A percentile compares a stretch with the other conserved stretches of the same genome.
These are phyloP conservation scores for Ameiurus melas DNA, from an alignment of 2,113 vertebrate genomes.

Conservation along the genomic window DNA sequence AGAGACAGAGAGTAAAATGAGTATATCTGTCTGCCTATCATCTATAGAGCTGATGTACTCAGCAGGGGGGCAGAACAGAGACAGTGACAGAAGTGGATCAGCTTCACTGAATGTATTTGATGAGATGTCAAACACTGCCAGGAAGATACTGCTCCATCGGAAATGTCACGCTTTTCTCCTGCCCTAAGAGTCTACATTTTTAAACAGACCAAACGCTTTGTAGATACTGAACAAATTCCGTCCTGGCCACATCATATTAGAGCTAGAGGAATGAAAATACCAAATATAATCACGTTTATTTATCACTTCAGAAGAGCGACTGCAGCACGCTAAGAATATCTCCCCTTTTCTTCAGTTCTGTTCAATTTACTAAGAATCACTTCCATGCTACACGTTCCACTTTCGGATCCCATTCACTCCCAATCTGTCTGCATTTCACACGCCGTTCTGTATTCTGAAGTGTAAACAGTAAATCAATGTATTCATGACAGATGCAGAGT, in stretches of 20 bases:
- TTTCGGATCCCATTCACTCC: not conserved
- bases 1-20: not conserved
- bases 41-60: slow-evolving; percentile 20
- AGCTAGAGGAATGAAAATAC: not conserved
- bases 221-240: not conserved
- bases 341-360: not conserved
- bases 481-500: not conserved
- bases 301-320: slow-evolving; percentile 14
- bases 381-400: not conserved
- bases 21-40: slow-evolving; percentile 36
- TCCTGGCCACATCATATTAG: not conserved
- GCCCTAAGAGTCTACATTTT: not conserved
- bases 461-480: not conserved
- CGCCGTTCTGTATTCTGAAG: not conserved
- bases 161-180: not conserved
- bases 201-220: not conserved
- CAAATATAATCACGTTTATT: too few species aligned
- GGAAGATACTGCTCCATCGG: slow-evolving; percentile 13
- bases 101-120: slow-evolving; percentile 32
- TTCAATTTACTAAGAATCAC: not conserved
- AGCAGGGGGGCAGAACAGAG: slow-evolving; percentile 35
- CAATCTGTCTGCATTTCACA: not conserved
- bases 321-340: not conserved
- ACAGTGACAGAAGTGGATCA: slow-evolving; percentile 31
- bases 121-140: slow-evolving; percentile 7